A percentile compares a stretch with the other conserved stretches of the same genome.
Evolutionary conservation across 2,888 invertebrate species (phyloP).

Genomic region (Melanostoma scalare): DNA sequence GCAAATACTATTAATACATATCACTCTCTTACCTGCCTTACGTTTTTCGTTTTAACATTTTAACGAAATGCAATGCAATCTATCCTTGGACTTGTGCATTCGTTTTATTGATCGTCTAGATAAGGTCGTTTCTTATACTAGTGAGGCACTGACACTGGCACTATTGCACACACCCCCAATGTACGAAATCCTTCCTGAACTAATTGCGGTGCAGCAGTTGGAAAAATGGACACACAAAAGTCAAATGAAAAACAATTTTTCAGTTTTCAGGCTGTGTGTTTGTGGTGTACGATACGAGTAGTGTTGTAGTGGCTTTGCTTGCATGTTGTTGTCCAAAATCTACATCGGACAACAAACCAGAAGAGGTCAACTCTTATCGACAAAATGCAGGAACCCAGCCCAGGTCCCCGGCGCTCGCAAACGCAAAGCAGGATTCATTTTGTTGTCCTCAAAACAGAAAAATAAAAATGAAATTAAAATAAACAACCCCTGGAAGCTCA

Average conservation of each 20-base stretch:
- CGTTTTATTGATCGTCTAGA: slow-evolving; percentile 66
- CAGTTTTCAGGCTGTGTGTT: slow-evolving; percentile 21
- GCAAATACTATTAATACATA: slow-evolving; percentile 68
- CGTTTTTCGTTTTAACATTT: slow-evolving; percentile 24
- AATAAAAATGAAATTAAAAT: slow-evolving; percentile 1
- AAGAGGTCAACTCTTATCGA: slow-evolving; percentile 52
- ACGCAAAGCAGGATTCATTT: slow-evolving; percentile 47
- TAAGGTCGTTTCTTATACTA: slow-evolving; percentile 57
- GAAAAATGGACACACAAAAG: slow-evolving; percentile 32
- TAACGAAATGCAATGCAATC: slow-evolving; percentile 46
- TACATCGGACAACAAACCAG: slow-evolving; percentile 34
- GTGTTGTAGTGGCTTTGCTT: slow-evolving; percentile 30
- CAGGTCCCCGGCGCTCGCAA: not conserved
- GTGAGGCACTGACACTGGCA: too few species aligned
- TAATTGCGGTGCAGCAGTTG: slow-evolving; percentile 52
- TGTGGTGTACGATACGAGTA: not conserved
- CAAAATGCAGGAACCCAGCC: slow-evolving; percentile 20
- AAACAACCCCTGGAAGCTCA: slow-evolving; percentile 18
- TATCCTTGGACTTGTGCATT: slow-evolving; percentile 52
- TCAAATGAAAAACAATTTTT: slow-evolving; percentile 58
- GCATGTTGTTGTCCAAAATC: slow-evolving; percentile 65
- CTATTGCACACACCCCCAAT: not conserved
- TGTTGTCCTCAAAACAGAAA: slow-evolving; percentile 33
- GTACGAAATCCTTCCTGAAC: slow-evolving; percentile 42
- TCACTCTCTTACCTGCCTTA: slow-evolving; percentile 61